A percentile compares a stretch with the other conserved stretches of the same genome.
Evolutionary conservation across 2,797 vertebrate species (phyloP).

Genomic region (Premnoplex brunnescens): DNA sequence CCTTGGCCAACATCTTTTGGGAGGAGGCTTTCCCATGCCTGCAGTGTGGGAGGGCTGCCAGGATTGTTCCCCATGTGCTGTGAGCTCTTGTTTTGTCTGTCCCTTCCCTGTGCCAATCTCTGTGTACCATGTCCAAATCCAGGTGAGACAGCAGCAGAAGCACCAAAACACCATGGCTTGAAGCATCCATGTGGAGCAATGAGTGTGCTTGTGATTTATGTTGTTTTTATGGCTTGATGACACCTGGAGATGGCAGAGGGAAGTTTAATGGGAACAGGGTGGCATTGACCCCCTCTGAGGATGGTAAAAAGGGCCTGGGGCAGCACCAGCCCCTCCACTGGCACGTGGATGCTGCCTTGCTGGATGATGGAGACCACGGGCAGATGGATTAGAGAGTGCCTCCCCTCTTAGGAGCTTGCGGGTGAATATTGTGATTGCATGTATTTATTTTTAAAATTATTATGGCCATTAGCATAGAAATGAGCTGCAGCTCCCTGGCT

Average conservation of each 20-base stretch:
- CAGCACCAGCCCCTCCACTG: not conserved
- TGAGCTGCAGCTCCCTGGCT: conserved; percentile 54
- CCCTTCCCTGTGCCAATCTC: not conserved
- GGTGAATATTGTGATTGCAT: conserved; percentile 20
- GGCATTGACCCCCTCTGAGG: not conserved
- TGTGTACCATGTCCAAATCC: not conserved
- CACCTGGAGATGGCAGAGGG: not conserved
- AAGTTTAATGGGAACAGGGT: not conserved
- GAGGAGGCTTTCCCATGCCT: not conserved
- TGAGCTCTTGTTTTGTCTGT: not conserved
- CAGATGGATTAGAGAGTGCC: not conserved
- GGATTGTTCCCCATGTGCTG: not conserved
- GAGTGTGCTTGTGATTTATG: not conserved
- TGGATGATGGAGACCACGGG: rapidly evolving
- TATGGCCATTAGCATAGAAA: conserved; percentile 59
- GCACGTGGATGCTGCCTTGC: not conserved
- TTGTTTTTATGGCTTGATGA: not conserved
- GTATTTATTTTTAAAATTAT: conserved; percentile 58
- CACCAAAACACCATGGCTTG: not conserved
- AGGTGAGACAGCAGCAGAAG: not conserved
- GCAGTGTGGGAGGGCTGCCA: not conserved
- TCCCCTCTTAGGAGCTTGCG: not conserved
- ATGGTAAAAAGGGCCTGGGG: not conserved
- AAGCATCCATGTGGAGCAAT: not conserved
- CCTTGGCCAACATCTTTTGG: not conserved